Base-by-base conservation (phyloP, 2,888 invertebrate species). In the Adineta ricciae region DNA sequence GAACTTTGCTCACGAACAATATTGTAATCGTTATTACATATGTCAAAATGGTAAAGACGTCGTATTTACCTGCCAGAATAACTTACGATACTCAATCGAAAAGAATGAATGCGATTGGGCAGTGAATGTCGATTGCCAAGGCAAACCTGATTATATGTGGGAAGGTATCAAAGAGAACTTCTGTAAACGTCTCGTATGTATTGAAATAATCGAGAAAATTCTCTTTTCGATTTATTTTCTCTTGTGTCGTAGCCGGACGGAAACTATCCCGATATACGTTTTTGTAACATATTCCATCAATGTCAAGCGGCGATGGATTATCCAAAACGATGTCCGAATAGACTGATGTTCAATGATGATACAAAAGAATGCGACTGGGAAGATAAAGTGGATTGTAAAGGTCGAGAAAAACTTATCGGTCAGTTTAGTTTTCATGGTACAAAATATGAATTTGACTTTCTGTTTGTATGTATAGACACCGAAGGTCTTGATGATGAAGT, bases 31-130 rank as follows among this genome's bases (percentile, higher is more conserved):
- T 56, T 86, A 86, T 72, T 84, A 83, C 52, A 84, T 84, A 32
- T 86, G 86, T 72, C 86, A 86, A 72, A 84, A 84, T 84, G 86
- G 84, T 54, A 86, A 84, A 83, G 84, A 84, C 41, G 78, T 84
- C 50, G 84, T 84, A 50, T 86, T 86, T 73, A 86, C 86, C 14
- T 86, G 86, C 41, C 86, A 86, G 32, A 86, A 86, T 32, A 86
- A 86, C 83, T 49, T 86, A 36, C 46, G 86, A 83, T 86, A 84
- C 46, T 84, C 82, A 36, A 14, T 54, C 1, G 84, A 82, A 19
- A 86, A 86, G 72, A 82, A 84, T 84, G 84, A 86, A 83, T 86
- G 86, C 32, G 86, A 86, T 72, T 86, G 86, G 86, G 86, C 86
- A 46, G 84, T 83, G 0, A 84, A 83, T 72, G 86, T 86, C 14